Conservation (phyloP, 2,113 vertebrate species). For the Tinamus guttatus region DNA sequence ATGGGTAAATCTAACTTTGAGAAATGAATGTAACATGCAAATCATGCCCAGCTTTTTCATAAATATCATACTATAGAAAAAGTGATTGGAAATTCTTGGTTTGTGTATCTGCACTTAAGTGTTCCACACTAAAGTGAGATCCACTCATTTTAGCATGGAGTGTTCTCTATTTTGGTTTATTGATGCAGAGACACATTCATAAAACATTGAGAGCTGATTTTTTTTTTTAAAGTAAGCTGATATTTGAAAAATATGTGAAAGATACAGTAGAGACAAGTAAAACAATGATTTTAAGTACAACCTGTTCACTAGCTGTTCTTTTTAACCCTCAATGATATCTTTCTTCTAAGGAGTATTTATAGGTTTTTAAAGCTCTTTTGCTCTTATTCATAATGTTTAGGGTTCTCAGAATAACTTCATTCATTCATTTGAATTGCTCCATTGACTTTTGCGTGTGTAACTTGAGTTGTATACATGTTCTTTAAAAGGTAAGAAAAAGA, state of each 20-base stretch:
- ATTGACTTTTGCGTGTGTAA: background rate
- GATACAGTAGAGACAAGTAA: background rate
- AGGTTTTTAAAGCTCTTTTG: background rate
- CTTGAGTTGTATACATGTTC: background rate
- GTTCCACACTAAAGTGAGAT: background rate
- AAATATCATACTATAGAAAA: background rate
- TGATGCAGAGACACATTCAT: background rate
- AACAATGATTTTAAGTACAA: background rate
- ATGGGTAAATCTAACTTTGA: background rate
- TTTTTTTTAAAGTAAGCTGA: background rate
- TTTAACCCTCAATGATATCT: background rate
- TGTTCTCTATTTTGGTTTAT: background rate
- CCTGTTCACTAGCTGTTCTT: background rate
- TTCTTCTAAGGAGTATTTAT: background rate
- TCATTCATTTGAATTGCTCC: background rate
- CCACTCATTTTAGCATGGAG: background rate
- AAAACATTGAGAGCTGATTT: background rate
- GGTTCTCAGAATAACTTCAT: background rate
- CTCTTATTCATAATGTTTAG: background rate
- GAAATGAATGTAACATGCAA: accelerated
- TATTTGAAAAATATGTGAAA: constrained; percentile 8
- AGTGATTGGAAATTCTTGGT: background rate
- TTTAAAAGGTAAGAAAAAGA: background rate
- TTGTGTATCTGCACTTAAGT: background rate
- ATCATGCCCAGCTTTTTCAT: background rate